These are phyloP conservation scores for Hemicrepidius hirtus DNA, from an alignment of 2,888 invertebrate genomes.

Conservation along the genomic window DNA sequence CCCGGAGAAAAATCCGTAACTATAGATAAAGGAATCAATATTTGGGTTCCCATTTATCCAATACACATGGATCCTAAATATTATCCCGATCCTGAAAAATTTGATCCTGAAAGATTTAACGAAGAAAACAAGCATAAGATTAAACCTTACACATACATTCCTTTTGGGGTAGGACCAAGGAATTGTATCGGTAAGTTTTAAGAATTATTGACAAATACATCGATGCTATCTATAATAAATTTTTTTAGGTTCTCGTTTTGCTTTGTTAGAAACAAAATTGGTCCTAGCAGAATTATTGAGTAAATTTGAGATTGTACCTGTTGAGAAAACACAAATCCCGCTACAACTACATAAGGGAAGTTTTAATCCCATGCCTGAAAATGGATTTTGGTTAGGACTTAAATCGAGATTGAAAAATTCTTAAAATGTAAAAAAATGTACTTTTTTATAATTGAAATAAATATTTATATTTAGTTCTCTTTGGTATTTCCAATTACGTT, in stretches of 20 bases:
- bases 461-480: no score
- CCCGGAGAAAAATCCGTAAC: slow-evolving; percentile 3
- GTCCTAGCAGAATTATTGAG: background rate
- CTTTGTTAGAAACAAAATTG: background rate
- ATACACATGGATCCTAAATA: slow-evolving; percentile 74
- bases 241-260: no score
- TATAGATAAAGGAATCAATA: slow-evolving; percentile 60
- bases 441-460: no score
- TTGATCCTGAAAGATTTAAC: slow-evolving; percentile 74
- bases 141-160: slow-evolving; percentile 72
- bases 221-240: no score
- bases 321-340: background rate
- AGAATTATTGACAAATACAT: no score
- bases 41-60: slow-evolving; percentile 62
- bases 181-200: slow-evolving; percentile 64
- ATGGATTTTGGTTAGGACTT: background rate
- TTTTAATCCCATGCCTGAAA: background rate
- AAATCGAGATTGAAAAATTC: background rate
- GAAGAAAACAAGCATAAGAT: slow-evolving; percentile 73
- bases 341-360: background rate
- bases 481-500: no score
- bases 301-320: background rate
- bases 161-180: slow-evolving; percentile 72
- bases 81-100: slow-evolving; percentile 74
- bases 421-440: no score